Conservation (phyloP, 2,888 invertebrate species). For the Trachelus troglodyta region DNA sequence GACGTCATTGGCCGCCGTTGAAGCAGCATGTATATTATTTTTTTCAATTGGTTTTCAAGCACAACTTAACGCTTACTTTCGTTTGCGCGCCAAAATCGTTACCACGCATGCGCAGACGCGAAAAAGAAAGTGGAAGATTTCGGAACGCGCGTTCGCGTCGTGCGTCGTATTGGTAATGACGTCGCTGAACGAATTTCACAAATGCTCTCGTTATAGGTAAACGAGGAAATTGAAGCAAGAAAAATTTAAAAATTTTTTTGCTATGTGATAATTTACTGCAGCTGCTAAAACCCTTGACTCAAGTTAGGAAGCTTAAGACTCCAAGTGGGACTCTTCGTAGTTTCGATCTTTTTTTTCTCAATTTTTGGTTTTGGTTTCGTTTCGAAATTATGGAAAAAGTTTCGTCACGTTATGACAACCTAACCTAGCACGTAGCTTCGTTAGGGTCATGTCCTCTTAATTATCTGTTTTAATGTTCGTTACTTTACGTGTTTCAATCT, state of each 20-base stretch:
- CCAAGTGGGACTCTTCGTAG: slow-evolving; percentile 40
- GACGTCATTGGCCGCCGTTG: slow-evolving; percentile 11
- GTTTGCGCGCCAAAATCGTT: slow-evolving; percentile 18
- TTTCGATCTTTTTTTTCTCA: slow-evolving; percentile 19
- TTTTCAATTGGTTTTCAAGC: slow-evolving; percentile 37
- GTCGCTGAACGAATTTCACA: neutral
- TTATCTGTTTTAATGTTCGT: neutral
- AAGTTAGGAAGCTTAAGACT: slow-evolving; percentile 62
- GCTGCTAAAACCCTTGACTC: slow-evolving; percentile 65
- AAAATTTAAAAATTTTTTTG: slow-evolving; percentile 18
- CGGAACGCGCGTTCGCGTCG: neutral
- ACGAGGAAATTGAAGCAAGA: slow-evolving; percentile 1
- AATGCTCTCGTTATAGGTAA: neutral
- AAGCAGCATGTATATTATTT: slow-evolving; percentile 39
- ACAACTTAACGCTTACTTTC: slow-evolving; percentile 34
- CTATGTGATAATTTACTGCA: slow-evolving; percentile 42
- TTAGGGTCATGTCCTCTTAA: neutral
- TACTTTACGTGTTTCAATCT: neutral
- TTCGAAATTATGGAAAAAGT: neutral
- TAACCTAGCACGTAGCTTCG: neutral
- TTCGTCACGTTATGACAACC: neutral
- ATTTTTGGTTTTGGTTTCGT: slow-evolving; percentile 9
- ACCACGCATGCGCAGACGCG: slow-evolving; percentile 11
- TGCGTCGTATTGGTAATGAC: neutral
- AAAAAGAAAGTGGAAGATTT: neutral